phyloP scores from a whole-genome alignment of 2,888 invertebrate species.

The Hetaerina titia region DNA sequence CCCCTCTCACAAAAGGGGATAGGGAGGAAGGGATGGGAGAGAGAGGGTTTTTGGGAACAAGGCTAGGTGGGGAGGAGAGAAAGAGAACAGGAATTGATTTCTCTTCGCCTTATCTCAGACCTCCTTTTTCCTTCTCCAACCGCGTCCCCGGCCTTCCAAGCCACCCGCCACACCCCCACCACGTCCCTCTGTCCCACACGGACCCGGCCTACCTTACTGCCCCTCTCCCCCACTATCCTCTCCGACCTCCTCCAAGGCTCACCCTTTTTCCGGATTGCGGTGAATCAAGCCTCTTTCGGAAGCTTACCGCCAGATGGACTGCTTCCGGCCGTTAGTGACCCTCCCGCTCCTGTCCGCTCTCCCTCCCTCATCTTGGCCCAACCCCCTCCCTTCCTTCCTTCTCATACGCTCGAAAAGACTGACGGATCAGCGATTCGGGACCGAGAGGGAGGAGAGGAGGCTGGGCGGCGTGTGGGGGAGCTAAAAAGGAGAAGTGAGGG shows the following conservation, averaged over 20 bases:
- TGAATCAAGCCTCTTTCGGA: constrained; percentile 64
- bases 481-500: too few species aligned
- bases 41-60: background rate
- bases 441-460: background rate
- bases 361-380: background rate
- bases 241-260: background rate
- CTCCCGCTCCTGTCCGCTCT: background rate
- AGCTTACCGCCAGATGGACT: constrained; percentile 57
- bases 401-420: background rate
- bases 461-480: background rate
- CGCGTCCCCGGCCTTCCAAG: background rate
- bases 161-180: background rate
- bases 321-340: constrained; percentile 54
- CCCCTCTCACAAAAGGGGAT: constrained; percentile 29
- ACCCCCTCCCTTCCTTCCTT: background rate
- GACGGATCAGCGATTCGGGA: constrained; percentile 14
- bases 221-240: background rate
- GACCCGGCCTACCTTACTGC: background rate
- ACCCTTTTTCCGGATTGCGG: constrained; percentile 56
- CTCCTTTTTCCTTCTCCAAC: background rate
- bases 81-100: constrained; percentile 49
- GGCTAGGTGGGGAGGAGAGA: background rate
- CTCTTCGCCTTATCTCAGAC: constrained; percentile 17
- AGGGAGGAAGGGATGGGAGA: background rate
- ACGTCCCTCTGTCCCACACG: background rate